Evolutionary conservation across 2,888 invertebrate genomes (phyloP), one percentile per base, ranked within the genome.

Genomic region (Chaitophorus viminalis): DNA sequence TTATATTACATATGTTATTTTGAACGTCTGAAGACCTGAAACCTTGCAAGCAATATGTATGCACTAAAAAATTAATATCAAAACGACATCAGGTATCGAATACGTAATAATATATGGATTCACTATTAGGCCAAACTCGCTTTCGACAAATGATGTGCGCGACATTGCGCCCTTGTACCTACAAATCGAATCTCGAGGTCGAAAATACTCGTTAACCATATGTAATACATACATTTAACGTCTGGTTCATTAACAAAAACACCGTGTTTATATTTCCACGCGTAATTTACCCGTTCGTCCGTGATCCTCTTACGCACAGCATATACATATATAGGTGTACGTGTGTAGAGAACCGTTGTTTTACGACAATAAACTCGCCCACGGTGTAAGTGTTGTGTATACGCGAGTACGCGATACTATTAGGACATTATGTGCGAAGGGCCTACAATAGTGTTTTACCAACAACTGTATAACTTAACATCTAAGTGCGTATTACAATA

Each of bases 221-320:
- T n/a, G n/a, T n/a, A n/a, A n/a, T n/a, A n/a, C n/a, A n/a, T 33
- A 21, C 21, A 70, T 76, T 46, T 46, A 17, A 86, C 39, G 29
- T 68, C 46, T 33, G 52, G 78, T 78, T 78, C 79, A 79, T 86
- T 78, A 70, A 52, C 78, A 72, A 54, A 60, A 79, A 54, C 17
- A 9, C 25, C 70, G 70, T 11, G 9, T 82, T 5, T 46, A 33
- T 29, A 72, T 54, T 82, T 46, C 39, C 33, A 88, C 25, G 17
- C 29, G 25, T 88, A 74, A 36, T 70, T 60, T 72, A 83, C 31
- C n/a, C 74, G 29, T 25, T 60, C 60, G 54, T 60, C 83, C 60
- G 83, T 82, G 54, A 74, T 82, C n/a, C 52, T 72, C 54, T n/a
- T n/a, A n/a, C n/a, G n/a, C n/a, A n/a, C n/a, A n/a, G n/a, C n/a